phyloP scores from a whole-genome alignment of 2,797 vertebrate species.

The Clarias pachynema region DNA sequence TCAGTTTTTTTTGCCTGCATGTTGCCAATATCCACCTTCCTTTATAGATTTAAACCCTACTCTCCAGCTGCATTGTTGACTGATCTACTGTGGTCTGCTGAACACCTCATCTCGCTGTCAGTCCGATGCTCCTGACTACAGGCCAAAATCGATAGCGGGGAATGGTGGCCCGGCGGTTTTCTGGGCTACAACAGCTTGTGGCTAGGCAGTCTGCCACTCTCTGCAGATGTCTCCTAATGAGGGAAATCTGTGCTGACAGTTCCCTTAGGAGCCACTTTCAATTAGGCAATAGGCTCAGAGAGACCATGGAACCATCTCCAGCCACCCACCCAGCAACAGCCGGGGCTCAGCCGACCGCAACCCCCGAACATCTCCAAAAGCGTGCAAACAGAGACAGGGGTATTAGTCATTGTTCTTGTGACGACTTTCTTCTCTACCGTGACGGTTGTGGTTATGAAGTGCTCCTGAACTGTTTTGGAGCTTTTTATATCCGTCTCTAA shows the following conservation, averaged over 20 bases:
- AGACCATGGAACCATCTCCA: slow-evolving; percentile 41
- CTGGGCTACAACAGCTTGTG: slow-evolving; percentile 41
- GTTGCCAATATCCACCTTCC: slow-evolving; percentile 11
- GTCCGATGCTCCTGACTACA: slow-evolving; percentile 44
- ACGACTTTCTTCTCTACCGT: neutral
- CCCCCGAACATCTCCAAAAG: neutral
- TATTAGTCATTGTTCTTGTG: neutral
- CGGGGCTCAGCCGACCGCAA: neutral
- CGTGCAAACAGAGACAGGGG: neutral
- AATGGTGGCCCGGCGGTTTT: slow-evolving; percentile 32
- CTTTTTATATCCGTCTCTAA: neutral
- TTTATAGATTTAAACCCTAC: slow-evolving; percentile 10
- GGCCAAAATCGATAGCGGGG: slow-evolving; percentile 49
- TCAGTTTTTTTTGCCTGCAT: slow-evolving; percentile 20
- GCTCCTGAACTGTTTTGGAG: neutral
- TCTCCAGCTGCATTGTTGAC: slow-evolving; percentile 37
- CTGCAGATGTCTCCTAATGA: slow-evolving; percentile 56
- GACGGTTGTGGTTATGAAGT: neutral
- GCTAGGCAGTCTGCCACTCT: slow-evolving; percentile 46
- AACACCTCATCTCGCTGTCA: slow-evolving; percentile 50
- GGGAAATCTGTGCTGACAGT: slow-evolving; percentile 54
- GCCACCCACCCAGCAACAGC: slow-evolving; percentile 6
- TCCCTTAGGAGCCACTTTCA: slow-evolving; percentile 58
- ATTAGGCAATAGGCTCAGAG: slow-evolving; percentile 59
- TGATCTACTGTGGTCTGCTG: slow-evolving; percentile 50